These are phyloP conservation scores for Crematogaster levior DNA, from an alignment of 2,888 invertebrate genomes.

Conservation along the genomic window DNA sequence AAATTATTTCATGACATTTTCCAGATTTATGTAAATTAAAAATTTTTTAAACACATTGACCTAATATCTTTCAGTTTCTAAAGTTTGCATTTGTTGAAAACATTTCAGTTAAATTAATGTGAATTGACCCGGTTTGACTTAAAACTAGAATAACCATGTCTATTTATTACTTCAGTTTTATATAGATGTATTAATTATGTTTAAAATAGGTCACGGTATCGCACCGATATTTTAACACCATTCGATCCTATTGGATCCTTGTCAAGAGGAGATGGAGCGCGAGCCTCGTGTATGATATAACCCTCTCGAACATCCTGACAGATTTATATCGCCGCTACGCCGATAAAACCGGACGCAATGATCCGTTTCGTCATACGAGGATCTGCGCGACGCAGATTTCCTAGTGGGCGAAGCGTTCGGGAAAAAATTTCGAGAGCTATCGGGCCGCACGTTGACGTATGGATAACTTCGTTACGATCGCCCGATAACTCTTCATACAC, in stretches of 20 bases:
- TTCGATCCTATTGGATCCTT: constrained; percentile 46
- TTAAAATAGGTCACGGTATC: neutral
- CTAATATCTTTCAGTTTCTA: neutral
- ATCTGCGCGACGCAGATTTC: constrained; percentile 48
- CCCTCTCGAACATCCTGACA: constrained; percentile 48
- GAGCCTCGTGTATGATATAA: constrained; percentile 38
- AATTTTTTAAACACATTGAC: neutral
- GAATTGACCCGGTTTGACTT: neutral
- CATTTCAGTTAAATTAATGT: neutral
- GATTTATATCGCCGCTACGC: constrained; percentile 52
- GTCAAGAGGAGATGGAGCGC: constrained; percentile 47
- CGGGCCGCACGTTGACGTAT: constrained; percentile 50
- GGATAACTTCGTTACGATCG: constrained; percentile 55
- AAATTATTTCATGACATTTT: neutral
- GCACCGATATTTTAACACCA: constrained; percentile 43
- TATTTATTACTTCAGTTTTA: neutral
- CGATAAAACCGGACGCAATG: constrained; percentile 59
- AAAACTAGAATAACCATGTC: neutral
- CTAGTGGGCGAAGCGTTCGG: constrained; percentile 26
- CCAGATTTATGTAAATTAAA: constrained; percentile 5
- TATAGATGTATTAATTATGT: constrained; percentile 1
- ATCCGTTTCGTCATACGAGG: constrained; percentile 58
- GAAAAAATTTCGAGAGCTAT: constrained; percentile 52
- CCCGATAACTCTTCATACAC: constrained; percentile 72
- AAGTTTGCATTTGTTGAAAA: neutral